Percentiles rank a stretch among this genome's conserved stretches.
These are phyloP conservation scores for Pseudopleuronectes americanus DNA, from an alignment of 2,797 vertebrate genomes.

Conservation along the genomic window DNA sequence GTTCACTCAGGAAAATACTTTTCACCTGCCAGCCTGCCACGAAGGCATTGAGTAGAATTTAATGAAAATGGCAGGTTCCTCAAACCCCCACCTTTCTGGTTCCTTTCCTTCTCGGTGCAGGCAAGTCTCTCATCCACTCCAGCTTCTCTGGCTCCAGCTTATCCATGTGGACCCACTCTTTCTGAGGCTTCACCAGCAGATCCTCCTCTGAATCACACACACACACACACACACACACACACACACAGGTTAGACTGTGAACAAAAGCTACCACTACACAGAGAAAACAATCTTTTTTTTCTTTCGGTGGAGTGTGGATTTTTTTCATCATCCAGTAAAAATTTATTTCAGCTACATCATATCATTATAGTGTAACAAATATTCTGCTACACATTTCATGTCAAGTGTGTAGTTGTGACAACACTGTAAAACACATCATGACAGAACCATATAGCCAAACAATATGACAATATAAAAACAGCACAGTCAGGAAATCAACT, in stretches of 20 bases:
- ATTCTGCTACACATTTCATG: background rate
- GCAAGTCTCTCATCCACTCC: conserved; percentile 93
- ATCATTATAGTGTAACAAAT: background rate
- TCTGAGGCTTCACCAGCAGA: conserved; percentile 88
- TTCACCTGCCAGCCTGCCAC: background rate
- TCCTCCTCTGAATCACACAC: conserved; percentile 74
- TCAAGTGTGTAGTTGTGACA: background rate
- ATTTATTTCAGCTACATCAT: too few relatives aligned
- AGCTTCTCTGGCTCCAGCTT: conserved; percentile 96
- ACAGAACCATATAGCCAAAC: too few relatives aligned
- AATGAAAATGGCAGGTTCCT: background rate
- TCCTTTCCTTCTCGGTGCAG: conserved; percentile 83
- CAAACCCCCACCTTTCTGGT: conserved; percentile 85
- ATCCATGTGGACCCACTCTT: conserved; percentile 96
- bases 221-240: conserved; percentile 5
- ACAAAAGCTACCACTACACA: background rate
- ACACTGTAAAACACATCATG: background rate
- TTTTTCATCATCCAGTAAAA: too few relatives aligned
- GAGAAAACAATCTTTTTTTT: background rate
- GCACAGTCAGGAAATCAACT: too few relatives aligned
- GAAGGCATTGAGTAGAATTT: background rate
- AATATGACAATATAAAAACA: too few relatives aligned
- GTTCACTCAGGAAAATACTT: background rate
- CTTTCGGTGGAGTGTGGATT: too few relatives aligned
- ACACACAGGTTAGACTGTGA: background rate